Evolutionary conservation across 2,888 invertebrate species (phyloP), one percentile per base, ranked within the genome.

Genomic region (Pachydiplax longipennis): DNA sequence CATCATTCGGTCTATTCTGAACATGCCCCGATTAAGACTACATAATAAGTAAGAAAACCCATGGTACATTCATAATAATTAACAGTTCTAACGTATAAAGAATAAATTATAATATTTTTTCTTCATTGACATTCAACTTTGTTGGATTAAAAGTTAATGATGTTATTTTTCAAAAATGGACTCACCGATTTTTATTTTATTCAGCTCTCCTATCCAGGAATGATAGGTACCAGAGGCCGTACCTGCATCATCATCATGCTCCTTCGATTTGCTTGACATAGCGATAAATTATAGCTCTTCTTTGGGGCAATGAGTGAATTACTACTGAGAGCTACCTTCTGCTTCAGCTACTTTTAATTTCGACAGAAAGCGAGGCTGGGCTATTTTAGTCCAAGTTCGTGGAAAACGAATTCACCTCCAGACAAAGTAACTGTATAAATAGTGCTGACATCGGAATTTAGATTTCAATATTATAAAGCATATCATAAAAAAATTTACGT

Each of bases 301-400:
- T 25, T 37, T 22, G 37, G 37, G 8, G 73, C 31, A 31, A 73
- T 25, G 25, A 15, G 15, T 73, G 31, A 31, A 73, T 31, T 13
- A 13, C n/a, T 22, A 87, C 35, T 61, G 61, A 61, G 58, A 22
- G 61, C 37, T 13, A 37, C 35, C 87, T 58, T 65, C 87, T 37
- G 2, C 22, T 35, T 65, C 61, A 12, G 37, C 22, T 37, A 37
- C 87, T 87, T 37, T 61, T 37, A 61, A 61, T 61, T 58, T 87
- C 82, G 25, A 25, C 13, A 31, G 48, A 48, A 25, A 65, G 87
- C 61, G 58, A 58, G 61, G 87, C 87, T 87, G 87, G 37, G 87
- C 61, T 87, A 87, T 87, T 87, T 87, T 87, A 25, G 61, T 31
- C 58, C 61, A n/a, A 53, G 87, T 61, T 87, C 87, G 87, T 61